phyloP scores from a whole-genome alignment of 1,140 invertebrate species.

The Contarinia nasturtii region DNA sequence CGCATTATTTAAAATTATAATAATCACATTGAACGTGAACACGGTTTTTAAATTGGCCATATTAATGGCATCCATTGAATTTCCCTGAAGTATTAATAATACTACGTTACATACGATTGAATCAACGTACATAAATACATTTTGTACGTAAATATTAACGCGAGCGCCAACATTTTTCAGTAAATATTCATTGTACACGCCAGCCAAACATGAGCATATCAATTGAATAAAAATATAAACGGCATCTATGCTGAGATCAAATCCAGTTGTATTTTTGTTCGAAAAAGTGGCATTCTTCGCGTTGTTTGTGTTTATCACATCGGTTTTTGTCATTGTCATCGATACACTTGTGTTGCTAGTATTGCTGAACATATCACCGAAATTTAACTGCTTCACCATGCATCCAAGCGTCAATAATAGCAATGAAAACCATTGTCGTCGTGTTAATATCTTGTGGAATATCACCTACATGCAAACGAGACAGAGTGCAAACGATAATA shows the following conservation, averaged over 20 bases:
- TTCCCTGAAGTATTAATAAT: slow-evolving; percentile 44
- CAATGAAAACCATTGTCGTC: slow-evolving; percentile 78
- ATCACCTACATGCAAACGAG: too few relatives aligned
- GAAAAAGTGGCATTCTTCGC: slow-evolving; percentile 16
- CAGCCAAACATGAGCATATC: slow-evolving; percentile 81
- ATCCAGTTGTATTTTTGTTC: slow-evolving; percentile 24
- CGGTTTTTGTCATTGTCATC: slow-evolving; percentile 7
- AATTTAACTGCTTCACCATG: slow-evolving; percentile 73
- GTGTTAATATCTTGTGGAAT: slow-evolving; percentile 67
- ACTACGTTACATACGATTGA: slow-evolving; percentile 77
- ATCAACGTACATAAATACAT: slow-evolving; percentile 90
- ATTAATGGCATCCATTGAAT: slow-evolving; percentile 36
- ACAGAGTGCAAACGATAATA: too few relatives aligned
- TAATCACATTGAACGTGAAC: slow-evolving; percentile 46
- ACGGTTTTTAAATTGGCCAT: slow-evolving; percentile 32
- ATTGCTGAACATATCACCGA: slow-evolving; percentile 21
- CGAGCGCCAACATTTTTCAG: slow-evolving; percentile 67
- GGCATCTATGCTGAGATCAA: slow-evolving; percentile 44
- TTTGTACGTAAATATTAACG: slow-evolving; percentile 83
- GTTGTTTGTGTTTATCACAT: slow-evolving; percentile 11
- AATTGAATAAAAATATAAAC: slow-evolving; percentile 65
- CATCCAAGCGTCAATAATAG: slow-evolving; percentile 74
- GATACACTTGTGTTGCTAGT: slow-evolving; percentile 8
- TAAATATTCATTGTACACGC: slow-evolving; percentile 92
- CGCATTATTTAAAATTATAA: slow-evolving; percentile 79